phyloP scores from a whole-genome alignment of 2,888 invertebrate species.

The Acrobasis consociella region DNA sequence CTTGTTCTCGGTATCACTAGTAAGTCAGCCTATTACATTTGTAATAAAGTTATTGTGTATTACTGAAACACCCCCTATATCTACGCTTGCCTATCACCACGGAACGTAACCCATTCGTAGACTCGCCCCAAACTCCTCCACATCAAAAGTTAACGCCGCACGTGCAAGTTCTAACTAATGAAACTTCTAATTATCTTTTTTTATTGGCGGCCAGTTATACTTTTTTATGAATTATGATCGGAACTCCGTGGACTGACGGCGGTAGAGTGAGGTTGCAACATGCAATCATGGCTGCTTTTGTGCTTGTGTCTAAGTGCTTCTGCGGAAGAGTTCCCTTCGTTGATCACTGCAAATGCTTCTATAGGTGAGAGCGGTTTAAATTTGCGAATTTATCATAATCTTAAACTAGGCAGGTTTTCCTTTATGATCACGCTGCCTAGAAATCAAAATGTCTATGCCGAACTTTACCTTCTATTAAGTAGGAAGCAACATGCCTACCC shows the following conservation, averaged over 20 bases:
- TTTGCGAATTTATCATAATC: no score
- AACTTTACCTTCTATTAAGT: no score
- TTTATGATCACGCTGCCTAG: no score
- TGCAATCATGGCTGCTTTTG: conserved; percentile 54
- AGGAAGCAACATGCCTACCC: no score
- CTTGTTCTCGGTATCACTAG: no score
- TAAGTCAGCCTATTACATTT: no score
- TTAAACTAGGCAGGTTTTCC: no score
- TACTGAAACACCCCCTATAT: conserved; percentile 33
- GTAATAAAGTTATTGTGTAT: no score
- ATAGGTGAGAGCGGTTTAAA: conserved; percentile 79
- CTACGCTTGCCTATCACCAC: background rate
- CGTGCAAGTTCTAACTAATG: conserved; percentile 39
- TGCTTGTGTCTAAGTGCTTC: conserved; percentile 43
- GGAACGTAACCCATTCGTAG: conserved; percentile 27
- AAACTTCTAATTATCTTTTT: conserved; percentile 31
- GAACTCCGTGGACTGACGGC: conserved; percentile 34
- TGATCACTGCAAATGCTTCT: conserved; percentile 88
- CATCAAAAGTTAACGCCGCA: conserved; percentile 63
- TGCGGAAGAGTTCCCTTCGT: conserved; percentile 87
- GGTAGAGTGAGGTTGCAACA: conserved; percentile 45
- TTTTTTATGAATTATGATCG: conserved; percentile 63
- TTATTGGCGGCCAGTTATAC: conserved; percentile 36
- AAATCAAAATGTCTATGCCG: no score
- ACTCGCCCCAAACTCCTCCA: conserved; percentile 36